Base-by-base conservation (phyloP, 2,888 invertebrate species). In the Drosophila barbarae region DNA sequence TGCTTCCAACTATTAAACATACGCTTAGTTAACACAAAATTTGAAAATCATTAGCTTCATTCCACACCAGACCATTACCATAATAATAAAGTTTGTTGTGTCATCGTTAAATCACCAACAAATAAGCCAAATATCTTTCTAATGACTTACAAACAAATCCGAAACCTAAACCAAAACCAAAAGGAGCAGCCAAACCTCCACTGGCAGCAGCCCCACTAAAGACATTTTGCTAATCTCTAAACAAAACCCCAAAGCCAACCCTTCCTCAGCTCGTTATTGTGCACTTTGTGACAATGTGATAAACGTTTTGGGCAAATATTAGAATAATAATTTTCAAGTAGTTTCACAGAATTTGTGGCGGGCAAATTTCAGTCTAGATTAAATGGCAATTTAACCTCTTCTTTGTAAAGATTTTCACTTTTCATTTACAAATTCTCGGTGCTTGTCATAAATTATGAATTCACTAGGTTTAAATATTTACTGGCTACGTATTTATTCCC, bases 111-210 rank as follows among this genome's bases (percentile, higher is more conserved):
- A 18, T 56, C 38, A 47, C 18, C 58, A 67, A 9, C 39, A 63
- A 38, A 28, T 47, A 42, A 42, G 32, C 36, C 47, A 56, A 68
- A 55, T 52, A 56, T 61, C 30, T 56, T 59, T 67, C 61, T 77
- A 77, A 77, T 77, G 80, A 77, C 77, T 77, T 66, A 59, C 66
- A 69, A 63, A 70, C 72, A 74, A 72, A 57, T 46, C 64, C 38
- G 13, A 66, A 70, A 59, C 65, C 64, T 42, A 65, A 57, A 38
- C 44, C 26, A 26, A 50, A 38, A 5, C 44, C 36, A 36, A 21
- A 21, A 35, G 9, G 26, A 52, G 53, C 38, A 56, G 30, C 30
- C 26, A 59, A 42, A 56, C 23, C 44, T 44, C 49, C 41, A 41
- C 66, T 51, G 42, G 47, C 51, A 47, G 51, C 53, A 55, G 67